phyloP scores from a whole-genome alignment of 2,888 invertebrate genomes.

The Ecliptopera silaceata region DNA sequence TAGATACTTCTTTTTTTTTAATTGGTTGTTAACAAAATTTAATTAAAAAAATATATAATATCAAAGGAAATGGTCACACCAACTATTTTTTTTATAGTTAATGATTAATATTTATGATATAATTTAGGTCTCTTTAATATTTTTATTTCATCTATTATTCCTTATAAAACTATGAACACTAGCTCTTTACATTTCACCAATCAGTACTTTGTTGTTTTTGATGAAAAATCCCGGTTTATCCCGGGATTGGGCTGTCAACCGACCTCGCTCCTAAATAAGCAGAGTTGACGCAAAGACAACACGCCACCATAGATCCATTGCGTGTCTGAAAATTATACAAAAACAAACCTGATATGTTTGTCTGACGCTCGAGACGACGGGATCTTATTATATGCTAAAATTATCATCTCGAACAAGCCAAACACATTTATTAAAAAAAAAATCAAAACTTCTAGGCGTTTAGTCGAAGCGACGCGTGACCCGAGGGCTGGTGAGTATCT shows the following conservation, averaged over 20 bases:
- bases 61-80: background rate
- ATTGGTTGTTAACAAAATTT: too few relatives aligned
- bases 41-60: too few relatives aligned
- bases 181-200: conserved; percentile 5
- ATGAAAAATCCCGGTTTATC: conserved; percentile 37
- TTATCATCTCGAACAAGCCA: too few relatives aligned
- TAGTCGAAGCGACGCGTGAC: too few relatives aligned
- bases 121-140: too few relatives aligned
- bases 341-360: conserved; percentile 30
- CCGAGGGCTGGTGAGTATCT: too few relatives aligned
- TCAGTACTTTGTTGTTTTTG: conserved; percentile 24
- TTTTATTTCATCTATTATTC: background rate
- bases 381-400: too few relatives aligned
- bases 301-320: conserved; percentile 25
- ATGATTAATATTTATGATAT: too few relatives aligned
- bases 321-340: conserved; percentile 42
- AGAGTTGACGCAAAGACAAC: conserved; percentile 39
- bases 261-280: conserved; percentile 54
- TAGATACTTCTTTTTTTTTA: too few relatives aligned
- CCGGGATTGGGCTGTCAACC: conserved; percentile 47
- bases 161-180: background rate
- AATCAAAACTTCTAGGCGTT: too few relatives aligned
- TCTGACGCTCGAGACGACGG: background rate
- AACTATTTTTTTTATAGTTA: too few relatives aligned
- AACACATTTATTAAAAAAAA: too few relatives aligned